These are phyloP conservation scores for Trypoxylus dichotomus DNA, from an alignment of 1,140 invertebrate species.

Conservation along the genomic window DNA sequence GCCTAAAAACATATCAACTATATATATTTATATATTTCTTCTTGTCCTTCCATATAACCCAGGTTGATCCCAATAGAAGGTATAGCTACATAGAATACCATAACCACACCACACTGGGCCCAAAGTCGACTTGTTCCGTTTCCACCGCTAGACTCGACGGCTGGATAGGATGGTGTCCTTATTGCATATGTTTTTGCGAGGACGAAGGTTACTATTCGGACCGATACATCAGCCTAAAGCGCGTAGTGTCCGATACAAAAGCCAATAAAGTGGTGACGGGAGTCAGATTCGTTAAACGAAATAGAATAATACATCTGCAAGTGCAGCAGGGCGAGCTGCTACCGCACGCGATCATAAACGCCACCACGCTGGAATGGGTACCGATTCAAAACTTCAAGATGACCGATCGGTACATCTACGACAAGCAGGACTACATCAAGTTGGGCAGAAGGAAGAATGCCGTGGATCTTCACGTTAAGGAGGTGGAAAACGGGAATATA, in stretches of 20 bases:
- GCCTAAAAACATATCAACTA: too few species aligned
- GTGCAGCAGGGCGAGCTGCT: slow-evolving; percentile 71
- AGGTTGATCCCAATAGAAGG: slow-evolving; percentile 45
- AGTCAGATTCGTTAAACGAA: slow-evolving; percentile 67
- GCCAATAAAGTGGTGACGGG: slow-evolving; percentile 80
- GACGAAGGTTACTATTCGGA: slow-evolving; percentile 69
- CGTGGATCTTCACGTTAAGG: slow-evolving; percentile 77
- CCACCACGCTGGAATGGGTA: slow-evolving; percentile 63
- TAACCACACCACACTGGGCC: slow-evolving; percentile 67
- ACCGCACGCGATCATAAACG: slow-evolving; percentile 64
- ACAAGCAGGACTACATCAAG: slow-evolving; percentile 69
- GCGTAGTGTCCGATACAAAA: slow-evolving; percentile 62
- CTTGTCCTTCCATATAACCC: background rate
- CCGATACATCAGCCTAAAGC: slow-evolving; percentile 75
- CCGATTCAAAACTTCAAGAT: slow-evolving; percentile 65
- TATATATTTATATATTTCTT: background rate
- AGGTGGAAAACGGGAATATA: slow-evolving; percentile 52
- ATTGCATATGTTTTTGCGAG: slow-evolving; percentile 85
- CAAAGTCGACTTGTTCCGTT: slow-evolving; percentile 57
- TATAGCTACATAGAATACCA: slow-evolving; percentile 85
- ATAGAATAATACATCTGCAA: slow-evolving; percentile 75
- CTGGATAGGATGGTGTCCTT: slow-evolving; percentile 84
- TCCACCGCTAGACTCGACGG: slow-evolving; percentile 72
- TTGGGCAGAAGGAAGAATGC: slow-evolving; percentile 70
- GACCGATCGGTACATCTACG: slow-evolving; percentile 53